phyloP scores from a whole-genome alignment of 2,888 invertebrate species.

The Venusia cambrica region DNA sequence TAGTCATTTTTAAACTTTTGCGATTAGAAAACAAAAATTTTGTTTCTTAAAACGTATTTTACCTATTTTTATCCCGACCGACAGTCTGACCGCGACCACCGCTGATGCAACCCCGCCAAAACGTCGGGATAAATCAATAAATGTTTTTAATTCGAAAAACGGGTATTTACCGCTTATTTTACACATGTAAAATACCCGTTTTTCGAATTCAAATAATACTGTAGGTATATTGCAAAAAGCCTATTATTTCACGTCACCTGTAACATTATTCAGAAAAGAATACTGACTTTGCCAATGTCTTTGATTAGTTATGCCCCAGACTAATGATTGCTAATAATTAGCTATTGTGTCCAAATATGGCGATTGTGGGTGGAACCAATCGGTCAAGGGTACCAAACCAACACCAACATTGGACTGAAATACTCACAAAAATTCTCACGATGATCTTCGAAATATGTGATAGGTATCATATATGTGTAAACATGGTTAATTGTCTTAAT shows the following conservation, averaged over 20 bases:
- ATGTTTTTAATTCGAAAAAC: too few species aligned
- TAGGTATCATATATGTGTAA: slow-evolving; percentile 26
- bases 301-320: slow-evolving; percentile 47
- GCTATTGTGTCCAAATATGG: slow-evolving; percentile 54
- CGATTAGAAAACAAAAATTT: too few species aligned
- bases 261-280: slow-evolving; percentile 21
- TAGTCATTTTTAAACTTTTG: too few species aligned
- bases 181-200: too few species aligned
- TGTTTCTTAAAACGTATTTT: too few species aligned
- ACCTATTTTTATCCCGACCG: too few species aligned
- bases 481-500: slow-evolving; percentile 23
- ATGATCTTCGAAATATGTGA: slow-evolving; percentile 39
- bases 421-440: slow-evolving; percentile 34
- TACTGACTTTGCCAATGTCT: slow-evolving; percentile 34
- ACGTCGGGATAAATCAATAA: too few species aligned
- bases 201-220: too few species aligned
- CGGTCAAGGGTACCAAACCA: slow-evolving; percentile 51
- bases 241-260: slow-evolving; percentile 1
- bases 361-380: slow-evolving; percentile 53
- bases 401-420: slow-evolving; percentile 34
- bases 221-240: neutral
- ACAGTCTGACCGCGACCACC: too few species aligned
- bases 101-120: too few species aligned
- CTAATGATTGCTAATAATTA: slow-evolving; percentile 54
- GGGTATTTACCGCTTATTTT: too few species aligned